phyloP scores from a whole-genome alignment of 2,888 invertebrate genomes.

The Tenthredo notha region DNA sequence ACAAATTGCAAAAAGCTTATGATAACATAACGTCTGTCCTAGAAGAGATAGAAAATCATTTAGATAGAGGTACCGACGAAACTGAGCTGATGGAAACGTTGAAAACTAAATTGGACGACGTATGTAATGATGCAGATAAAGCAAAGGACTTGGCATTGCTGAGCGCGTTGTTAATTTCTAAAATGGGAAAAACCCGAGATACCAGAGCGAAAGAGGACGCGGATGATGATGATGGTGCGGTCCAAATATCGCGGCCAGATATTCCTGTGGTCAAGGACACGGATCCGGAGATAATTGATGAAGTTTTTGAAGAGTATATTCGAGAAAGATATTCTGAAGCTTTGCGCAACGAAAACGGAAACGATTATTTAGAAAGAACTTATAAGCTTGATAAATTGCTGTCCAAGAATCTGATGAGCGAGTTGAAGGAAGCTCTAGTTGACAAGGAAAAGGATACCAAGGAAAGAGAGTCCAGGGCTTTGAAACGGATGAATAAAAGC shows the following conservation, averaged over 20 bases:
- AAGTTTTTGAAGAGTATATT: slow-evolving; percentile 76
- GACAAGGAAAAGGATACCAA: slow-evolving; percentile 73
- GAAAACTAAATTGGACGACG: slow-evolving; percentile 65
- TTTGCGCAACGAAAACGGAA: slow-evolving; percentile 64
- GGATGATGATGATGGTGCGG: not conserved
- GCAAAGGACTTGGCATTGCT: slow-evolving; percentile 72
- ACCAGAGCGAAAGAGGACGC: not conserved
- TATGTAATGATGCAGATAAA: slow-evolving; percentile 69
- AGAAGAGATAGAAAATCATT: slow-evolving; percentile 66
- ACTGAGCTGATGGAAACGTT: slow-evolving; percentile 62
- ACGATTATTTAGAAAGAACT: slow-evolving; percentile 62
- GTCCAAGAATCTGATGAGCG: slow-evolving; percentile 73
- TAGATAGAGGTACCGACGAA: slow-evolving; percentile 57
- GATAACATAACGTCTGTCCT: slow-evolving; percentile 67
- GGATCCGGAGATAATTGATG: slow-evolving; percentile 72
- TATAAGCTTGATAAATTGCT: slow-evolving; percentile 69
- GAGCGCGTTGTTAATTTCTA: slow-evolving; percentile 68
- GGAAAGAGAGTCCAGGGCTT: slow-evolving; percentile 73
- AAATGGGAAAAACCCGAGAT: slow-evolving; percentile 51
- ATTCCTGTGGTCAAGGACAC: slow-evolving; percentile 62
- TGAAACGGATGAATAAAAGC: slow-evolving; percentile 68
- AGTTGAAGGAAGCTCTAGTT: slow-evolving; percentile 73
- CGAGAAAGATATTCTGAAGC: slow-evolving; percentile 72
- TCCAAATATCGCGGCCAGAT: slow-evolving; percentile 49
- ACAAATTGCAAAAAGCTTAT: slow-evolving; percentile 70